These are phyloP conservation scores for Conomelus anceps DNA, from an alignment of 2,888 invertebrate genomes.

Conservation along the genomic window DNA sequence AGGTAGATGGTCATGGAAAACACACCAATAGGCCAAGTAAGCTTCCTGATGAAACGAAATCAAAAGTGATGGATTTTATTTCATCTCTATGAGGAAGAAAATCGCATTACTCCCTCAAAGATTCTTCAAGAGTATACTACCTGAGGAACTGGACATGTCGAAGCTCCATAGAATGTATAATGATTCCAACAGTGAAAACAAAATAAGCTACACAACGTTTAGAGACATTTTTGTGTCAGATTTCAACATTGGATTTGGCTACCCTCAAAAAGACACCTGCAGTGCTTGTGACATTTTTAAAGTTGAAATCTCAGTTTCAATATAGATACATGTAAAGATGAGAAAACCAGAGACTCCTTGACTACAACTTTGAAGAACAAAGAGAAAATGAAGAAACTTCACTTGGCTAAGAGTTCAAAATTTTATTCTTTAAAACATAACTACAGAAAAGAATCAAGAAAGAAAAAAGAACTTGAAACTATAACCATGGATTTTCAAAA, in stretches of 20 bases:
- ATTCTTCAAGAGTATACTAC: slow-evolving; percentile 24
- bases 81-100: slow-evolving; percentile 22
- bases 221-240: slow-evolving; percentile 24
- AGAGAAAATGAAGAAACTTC: slow-evolving; percentile 11
- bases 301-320: slow-evolving; percentile 15
- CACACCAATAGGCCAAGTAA: slow-evolving; percentile 21
- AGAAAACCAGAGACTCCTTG: slow-evolving; percentile 11
- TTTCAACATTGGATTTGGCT: slow-evolving; percentile 28
- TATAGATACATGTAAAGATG: slow-evolving; percentile 7
- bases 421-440: slow-evolving; percentile 14
- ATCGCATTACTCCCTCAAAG: slow-evolving; percentile 22
- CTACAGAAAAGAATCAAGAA: slow-evolving; percentile 14
- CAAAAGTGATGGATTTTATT: slow-evolving; percentile 18
- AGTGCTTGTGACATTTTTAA: slow-evolving; percentile 23
- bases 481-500: slow-evolving; percentile 27
- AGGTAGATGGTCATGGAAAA: slow-evolving; percentile 20
- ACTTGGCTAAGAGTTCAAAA: slow-evolving; percentile 13
- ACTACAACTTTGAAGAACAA: background rate
- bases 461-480: slow-evolving; percentile 6
- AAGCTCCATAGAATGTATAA: slow-evolving; percentile 25
- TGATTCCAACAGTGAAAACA: slow-evolving; percentile 16
- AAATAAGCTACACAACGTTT: slow-evolving; percentile 22
- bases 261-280: slow-evolving; percentile 27
- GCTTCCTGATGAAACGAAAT: slow-evolving; percentile 20
- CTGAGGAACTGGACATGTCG: slow-evolving; percentile 24